Evolutionary conservation across 2,113 vertebrate species (phyloP), one percentile per base, ranked within the genome.

Genomic region (Sturnira hondurensis): DNA sequence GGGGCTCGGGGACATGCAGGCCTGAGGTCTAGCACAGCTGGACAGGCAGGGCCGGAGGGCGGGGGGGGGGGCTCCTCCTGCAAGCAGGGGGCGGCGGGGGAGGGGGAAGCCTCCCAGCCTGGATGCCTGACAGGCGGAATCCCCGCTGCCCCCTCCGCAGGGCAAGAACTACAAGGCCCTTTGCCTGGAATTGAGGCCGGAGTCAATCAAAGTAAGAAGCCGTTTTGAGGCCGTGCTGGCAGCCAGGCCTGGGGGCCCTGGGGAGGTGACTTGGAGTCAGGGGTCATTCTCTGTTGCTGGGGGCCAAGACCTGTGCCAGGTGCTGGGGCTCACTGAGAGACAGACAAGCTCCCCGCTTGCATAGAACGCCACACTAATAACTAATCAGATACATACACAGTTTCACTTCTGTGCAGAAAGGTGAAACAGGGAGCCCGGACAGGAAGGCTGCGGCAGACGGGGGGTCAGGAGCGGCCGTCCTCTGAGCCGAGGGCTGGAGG

Each of bases 101-200:
- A 0, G 7, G 3, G 17, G 33, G 28, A 10, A 12, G 12, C 28
- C 58, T 88, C 81, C 38, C 26, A 54, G 0, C 24, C 71, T 50
- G 38, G 73, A 63, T 2, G 5, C 20, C 36, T 26, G 17, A n/a
- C 58, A 56, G 41, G 24, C 31, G 16, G 56, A 91, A 68, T 26
- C 36, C 22, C 58, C 43, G 5, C n/a, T 12, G 20, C 33, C 15
- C 85, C 78, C 33, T 89, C 61, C 1, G 2, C 86, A 97, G 97
- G 89, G 2, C 91, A 97, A 97, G 95, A 97, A 89, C 88, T 96
- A 86, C 74, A 96, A 80, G 94, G 56, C 61, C 19, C 13, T 89
- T 83, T 95, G 77, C 96, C 54, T 77, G 52, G 93, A 93, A n/a
- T 9, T 67, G 71, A 96, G 97, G 92, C 88, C 81, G 26, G 88